These are phyloP conservation scores for Ophonus ardosiacus DNA, from an alignment of 2,888 invertebrate species.

Conservation along the genomic window DNA sequence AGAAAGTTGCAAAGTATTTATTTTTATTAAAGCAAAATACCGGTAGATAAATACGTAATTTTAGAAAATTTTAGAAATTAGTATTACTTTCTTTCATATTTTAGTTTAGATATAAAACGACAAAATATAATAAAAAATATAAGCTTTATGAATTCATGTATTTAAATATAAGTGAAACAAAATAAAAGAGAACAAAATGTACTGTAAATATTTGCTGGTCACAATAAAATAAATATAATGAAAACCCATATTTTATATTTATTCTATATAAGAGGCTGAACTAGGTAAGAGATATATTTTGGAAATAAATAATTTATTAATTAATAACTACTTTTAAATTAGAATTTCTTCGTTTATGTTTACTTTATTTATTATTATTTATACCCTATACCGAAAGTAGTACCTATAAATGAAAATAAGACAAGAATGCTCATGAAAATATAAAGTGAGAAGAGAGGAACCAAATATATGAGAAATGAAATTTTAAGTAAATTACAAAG, in stretches of 20 bases:
- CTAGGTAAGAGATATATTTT: too few relatives aligned
- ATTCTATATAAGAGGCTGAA: not conserved
- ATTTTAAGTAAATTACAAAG: too few relatives aligned
- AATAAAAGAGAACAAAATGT: not conserved
- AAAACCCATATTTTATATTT: not conserved
- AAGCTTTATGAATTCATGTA: not conserved
- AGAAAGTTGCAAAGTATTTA: conserved; percentile 31
- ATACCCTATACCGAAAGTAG: too few relatives aligned
- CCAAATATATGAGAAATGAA: too few relatives aligned
- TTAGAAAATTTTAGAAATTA: conserved; percentile 2
- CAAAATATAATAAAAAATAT: conserved; percentile 10
- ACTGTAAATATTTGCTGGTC: conserved; percentile 32
- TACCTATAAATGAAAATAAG: too few relatives aligned
- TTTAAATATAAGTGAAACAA: not conserved
- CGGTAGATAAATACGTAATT: conserved; percentile 41
- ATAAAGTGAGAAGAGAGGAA: too few relatives aligned
- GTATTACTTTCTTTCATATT: conserved; percentile 6
- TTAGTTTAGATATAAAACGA: conserved; percentile 9
- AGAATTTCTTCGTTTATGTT: too few relatives aligned
- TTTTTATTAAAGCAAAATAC: conserved; percentile 12
- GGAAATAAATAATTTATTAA: too few relatives aligned
- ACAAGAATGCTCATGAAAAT: too few relatives aligned
- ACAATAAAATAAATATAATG: conserved; percentile 10
- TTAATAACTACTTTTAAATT: too few relatives aligned
- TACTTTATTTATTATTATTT: too few relatives aligned